Base-by-base conservation (phyloP, 2,888 invertebrate genomes). In the Mamestra brassicae region DNA sequence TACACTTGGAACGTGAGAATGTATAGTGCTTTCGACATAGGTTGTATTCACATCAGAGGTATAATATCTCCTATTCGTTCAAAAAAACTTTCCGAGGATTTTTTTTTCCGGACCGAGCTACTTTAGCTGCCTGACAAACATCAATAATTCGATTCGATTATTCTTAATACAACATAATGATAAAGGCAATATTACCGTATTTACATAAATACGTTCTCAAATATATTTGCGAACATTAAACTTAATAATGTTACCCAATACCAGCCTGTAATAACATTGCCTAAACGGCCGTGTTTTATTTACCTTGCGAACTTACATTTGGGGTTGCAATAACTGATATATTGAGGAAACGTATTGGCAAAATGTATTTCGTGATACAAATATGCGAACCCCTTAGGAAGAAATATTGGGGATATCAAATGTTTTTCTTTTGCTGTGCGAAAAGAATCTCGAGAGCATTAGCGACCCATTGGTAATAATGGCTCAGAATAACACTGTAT, bases 241-340 rank as follows among this genome's bases (percentile, higher is more conserved):
- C 70, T 45, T 36, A 54, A 47, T 60, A n/a, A 45, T 50, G 13
- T 11, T 36, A 67, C 47, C n/a, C 17, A n/a, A 54, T 70, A 60
- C 13, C 17, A 38, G 15, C 15, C n/a, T 64, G 36, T 54, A 69
- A 72, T 66, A 77, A 72, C 60, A 73, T 70, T 11, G 47, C 60
- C 7, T 50, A 42, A 36, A 65, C 7, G 50, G 13, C 17, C 74
- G 70, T 74, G 55, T 78, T 71, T 74, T 61, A 71, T 65, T 70
- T 72, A 10, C 66, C 38, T 26, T 6, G 11, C 36, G 52, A 57
- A 57, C 65, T 74, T 68, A 71, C 58, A 52, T 78, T 62, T 79
- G 58, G 52, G 38, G 36, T 26, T 70, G 74, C 80, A 83, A 81
- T 78, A 83, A 52, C 63, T 63, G 34, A 67, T 42, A 58, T 78